These are phyloP conservation scores for Chanos chanos DNA, from an alignment of 2,797 vertebrate genomes.

Conservation along the genomic window DNA sequence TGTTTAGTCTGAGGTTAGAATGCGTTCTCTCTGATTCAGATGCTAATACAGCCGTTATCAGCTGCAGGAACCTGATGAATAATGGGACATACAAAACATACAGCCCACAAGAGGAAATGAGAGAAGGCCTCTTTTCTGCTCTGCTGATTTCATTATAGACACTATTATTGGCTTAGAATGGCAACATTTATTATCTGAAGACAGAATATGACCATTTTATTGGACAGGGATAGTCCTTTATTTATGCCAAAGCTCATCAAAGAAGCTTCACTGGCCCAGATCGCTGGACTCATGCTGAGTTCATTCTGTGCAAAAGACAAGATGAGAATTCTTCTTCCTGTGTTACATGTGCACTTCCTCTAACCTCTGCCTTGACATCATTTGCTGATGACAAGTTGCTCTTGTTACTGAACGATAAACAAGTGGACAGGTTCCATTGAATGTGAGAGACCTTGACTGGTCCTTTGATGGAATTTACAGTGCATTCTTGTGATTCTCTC, in stretches of 20 bases:
- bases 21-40: conserved; percentile 73
- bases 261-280: conserved; percentile 57
- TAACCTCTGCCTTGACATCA: conserved; percentile 1
- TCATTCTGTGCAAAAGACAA: conserved; percentile 43
- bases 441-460: too few species aligned
- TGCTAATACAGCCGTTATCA: conserved; percentile 76
- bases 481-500: too few species aligned
- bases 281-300: conserved; percentile 50
- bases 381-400: neutral
- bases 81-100: conserved; percentile 69
- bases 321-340: conserved; percentile 41
- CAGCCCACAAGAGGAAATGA: conserved; percentile 74
- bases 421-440: neutral
- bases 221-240: conserved; percentile 63
- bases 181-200: conserved; percentile 75
- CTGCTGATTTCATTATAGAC: conserved; percentile 79
- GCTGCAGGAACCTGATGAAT: conserved; percentile 67
- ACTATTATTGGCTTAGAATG: conserved; percentile 78
- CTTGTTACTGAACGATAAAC: conserved; percentile 17
- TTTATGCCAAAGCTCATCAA: conserved; percentile 69
- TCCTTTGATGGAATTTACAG: too few species aligned
- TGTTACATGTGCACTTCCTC: conserved; percentile 14
- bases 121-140: conserved; percentile 77
- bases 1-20: conserved; percentile 61
- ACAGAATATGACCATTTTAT: conserved; percentile 62